Evolutionary conservation across 2,888 invertebrate species (phyloP).

Genomic region (Stenodema calcarata): DNA sequence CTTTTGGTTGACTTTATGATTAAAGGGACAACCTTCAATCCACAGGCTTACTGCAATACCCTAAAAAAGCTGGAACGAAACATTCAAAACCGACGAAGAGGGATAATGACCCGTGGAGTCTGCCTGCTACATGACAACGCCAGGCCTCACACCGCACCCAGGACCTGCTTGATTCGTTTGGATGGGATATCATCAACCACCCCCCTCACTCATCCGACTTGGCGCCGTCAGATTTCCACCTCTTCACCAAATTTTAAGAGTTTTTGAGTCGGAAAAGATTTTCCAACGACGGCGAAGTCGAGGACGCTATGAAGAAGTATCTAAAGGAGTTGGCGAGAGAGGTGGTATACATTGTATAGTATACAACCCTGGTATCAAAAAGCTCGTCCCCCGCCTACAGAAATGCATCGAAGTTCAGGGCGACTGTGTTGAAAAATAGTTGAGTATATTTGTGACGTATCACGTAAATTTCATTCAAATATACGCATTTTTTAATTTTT

Average conservation of each 20-base stretch:
- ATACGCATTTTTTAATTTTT: no score
- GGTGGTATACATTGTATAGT: no score
- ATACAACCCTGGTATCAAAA: no score
- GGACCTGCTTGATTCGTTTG: slow-evolving; percentile 43
- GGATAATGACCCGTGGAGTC: slow-evolving; percentile 51
- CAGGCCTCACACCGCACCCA: slow-evolving; percentile 50
- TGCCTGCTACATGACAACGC: slow-evolving; percentile 55
- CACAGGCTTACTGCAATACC: no score
- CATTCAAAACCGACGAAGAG: slow-evolving; percentile 53
- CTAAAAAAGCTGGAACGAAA: slow-evolving; percentile 49
- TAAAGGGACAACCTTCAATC: no score
- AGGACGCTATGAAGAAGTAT: neutral
- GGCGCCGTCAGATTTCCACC: slow-evolving; percentile 43
- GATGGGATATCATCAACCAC: slow-evolving; percentile 53
- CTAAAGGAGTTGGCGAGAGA: neutral
- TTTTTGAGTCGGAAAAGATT: slow-evolving; percentile 37
- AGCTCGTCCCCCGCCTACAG: no score
- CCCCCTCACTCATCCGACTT: slow-evolving; percentile 22
- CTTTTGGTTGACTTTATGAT: slow-evolving; percentile 50
- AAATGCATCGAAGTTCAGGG: no score
- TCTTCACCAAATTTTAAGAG: slow-evolving; percentile 36
- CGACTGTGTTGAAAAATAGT: no score
- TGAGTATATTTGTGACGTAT: no score
- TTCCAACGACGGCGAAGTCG: slow-evolving; percentile 28
- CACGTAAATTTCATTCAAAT: no score